Evolutionary conservation across 2,797 vertebrate genomes (phyloP).

Genomic region (Myioborus melanocephalus): DNA sequence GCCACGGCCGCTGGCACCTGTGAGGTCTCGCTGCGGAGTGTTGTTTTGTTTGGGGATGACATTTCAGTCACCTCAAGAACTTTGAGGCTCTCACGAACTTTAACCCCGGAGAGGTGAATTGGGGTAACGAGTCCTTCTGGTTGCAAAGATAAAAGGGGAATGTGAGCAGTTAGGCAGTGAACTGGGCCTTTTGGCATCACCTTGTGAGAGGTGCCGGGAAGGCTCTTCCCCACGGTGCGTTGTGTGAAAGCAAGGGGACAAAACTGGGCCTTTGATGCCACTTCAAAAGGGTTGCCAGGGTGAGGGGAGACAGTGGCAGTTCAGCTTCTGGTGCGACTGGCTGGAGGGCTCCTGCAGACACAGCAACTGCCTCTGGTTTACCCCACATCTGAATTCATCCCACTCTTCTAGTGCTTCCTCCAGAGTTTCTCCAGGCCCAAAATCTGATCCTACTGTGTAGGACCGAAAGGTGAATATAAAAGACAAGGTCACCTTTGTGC

Average conservation of each 20-base stretch:
- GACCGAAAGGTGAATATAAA: conserved; percentile 29
- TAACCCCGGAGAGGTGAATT: neutral
- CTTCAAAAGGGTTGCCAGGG: neutral
- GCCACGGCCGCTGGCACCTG: neutral
- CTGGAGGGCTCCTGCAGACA: neutral
- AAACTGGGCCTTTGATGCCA: neutral
- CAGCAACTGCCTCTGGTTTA: neutral
- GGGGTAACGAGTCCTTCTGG: neutral
- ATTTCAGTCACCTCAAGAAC: neutral
- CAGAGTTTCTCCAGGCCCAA: neutral
- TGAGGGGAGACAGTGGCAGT: neutral
- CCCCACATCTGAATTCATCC: neutral
- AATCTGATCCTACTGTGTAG: neutral
- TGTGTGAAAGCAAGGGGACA: neutral
- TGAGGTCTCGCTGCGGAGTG: fast-evolving
- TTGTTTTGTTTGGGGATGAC: neutral
- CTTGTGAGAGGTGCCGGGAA: neutral
- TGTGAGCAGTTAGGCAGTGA: neutral
- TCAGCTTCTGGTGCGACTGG: neutral
- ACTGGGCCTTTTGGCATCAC: neutral
- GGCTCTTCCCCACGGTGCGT: neutral
- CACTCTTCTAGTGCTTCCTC: neutral
- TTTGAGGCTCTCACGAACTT: neutral
- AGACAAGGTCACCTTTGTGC: conserved; percentile 53
- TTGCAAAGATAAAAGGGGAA: neutral